Base-by-base conservation (phyloP, 2,113 vertebrate genomes). In the Sus scrofa region DNA sequence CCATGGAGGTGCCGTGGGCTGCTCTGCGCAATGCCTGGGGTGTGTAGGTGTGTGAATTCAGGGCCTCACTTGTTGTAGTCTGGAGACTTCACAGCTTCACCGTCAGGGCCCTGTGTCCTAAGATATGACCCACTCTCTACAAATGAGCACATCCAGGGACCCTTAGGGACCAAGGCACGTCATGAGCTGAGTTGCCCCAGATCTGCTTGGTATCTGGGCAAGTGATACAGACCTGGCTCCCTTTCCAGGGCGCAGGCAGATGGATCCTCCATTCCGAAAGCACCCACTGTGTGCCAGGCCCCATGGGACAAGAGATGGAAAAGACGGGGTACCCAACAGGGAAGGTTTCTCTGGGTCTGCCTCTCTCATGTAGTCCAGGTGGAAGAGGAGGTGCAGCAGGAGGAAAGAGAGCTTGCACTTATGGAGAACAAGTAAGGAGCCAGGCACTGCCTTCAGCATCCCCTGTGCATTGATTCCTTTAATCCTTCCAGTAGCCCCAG, bases 71-170 rank as follows among this genome's bases (percentile, higher is more conserved):
- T 1, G 9, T 3, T 34, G 27, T 44, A 50, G 0, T 0, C 50
- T 20, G 22, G 39, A 54, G 39, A 54, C 24, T 7, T 32, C 18
- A 1, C n/a, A 14, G 44, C 12, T 7, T 26, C 4, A 1, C 37
- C 8, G 0, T 4, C 27, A 4, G 44, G 54, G 11, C 74, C 20
- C 16, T 0, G 0, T 3, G 32, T 50, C 68, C 37, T 19, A 7
- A 3, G 60, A 12, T 2, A 44, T 11, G 26, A 18, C n/a, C 52
- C 39, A 22, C 82, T 74, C 30, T 39, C 50, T 20, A 0, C 3
- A 2, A 32, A 7, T 24, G 52, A 34, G 27, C 27, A 30, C 13
- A 3, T 24, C 8, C 71, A 2, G 24, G 67, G 54, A 26, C n/a
- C 54, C 32, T 58, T 24, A 32, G 20, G 77, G 54, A 26, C n/a